Evolutionary conservation across 2,113 vertebrate species (phyloP).

Genomic region (Pomatorhinus ruficollis): DNA sequence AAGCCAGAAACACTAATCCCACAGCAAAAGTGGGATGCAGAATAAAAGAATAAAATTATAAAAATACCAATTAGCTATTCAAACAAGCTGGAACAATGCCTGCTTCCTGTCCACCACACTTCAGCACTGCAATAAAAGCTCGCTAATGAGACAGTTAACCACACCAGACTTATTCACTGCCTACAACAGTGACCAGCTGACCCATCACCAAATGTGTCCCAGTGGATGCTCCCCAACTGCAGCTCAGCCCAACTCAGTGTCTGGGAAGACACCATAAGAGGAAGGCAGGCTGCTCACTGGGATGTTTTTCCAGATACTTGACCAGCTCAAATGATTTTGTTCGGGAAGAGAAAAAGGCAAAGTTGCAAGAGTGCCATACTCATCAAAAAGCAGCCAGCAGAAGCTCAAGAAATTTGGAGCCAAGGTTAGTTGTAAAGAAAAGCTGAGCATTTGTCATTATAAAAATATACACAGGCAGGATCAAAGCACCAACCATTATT

Average conservation of each 20-base stretch:
- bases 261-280: not conserved
- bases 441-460: not conserved
- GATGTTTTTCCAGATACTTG: not conserved
- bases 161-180: not conserved
- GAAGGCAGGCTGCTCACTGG: not conserved
- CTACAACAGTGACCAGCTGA: not conserved
- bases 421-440: not conserved
- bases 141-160: not conserved
- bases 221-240: not conserved
- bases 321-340: not conserved
- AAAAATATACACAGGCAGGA: not conserved
- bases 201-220: accelerated
- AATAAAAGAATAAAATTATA: not conserved
- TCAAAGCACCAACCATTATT: not conserved
- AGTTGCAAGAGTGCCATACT: accelerated
- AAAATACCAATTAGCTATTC: not conserved
- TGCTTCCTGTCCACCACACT: not conserved
- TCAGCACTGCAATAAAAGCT: not conserved
- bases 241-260: not conserved
- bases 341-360: not conserved
- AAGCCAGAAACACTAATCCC: not conserved
- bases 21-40: not conserved
- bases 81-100: not conserved
- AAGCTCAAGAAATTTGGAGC: not conserved
- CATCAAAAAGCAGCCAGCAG: not conserved